Evolutionary conservation across 2,113 vertebrate species (phyloP), one percentile per base, ranked within the genome.

Genomic region (Falcunculus frontatus): DNA sequence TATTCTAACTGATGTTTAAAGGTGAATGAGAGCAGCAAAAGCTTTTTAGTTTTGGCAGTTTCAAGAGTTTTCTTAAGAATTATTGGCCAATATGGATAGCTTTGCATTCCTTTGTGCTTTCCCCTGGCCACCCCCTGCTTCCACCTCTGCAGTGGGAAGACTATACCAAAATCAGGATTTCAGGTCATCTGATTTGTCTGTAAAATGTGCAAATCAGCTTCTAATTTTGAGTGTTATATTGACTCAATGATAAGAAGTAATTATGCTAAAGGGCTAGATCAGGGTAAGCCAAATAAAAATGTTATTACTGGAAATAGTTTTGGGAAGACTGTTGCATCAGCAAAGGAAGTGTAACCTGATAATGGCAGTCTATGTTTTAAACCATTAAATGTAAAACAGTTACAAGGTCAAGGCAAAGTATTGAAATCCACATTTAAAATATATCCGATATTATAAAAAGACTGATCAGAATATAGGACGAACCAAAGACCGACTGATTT

Each of bases 311-410:
- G 87, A 96, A 96, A 68, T 73, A 52, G 16, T 87, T 88, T 77
- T 92, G 88, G 80, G 91, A 96, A 86, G 87, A 78, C 32, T 73
- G 64, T 94, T 95, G 70, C 77, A 96, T 94, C 91, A 95, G 92
- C 88, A 82, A 52, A 90, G 89, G 63, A 62, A 29, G 20, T 74
- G 69, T 91, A 95, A 79, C 70, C 62, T 90, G 74, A 69, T 84
- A 93, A 69, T 69, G 57, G 82, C 30, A 57, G 39, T 49, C 44
- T 76, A 9, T 80, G 78, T 92, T 90, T 59, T 52, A 73, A 90
- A 78, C 83, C 47, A 80, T 85, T 93, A 90, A 88, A 81, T 83
- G 63, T 22, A 94, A 68, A 94, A 77, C 56, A 83, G 90, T 86
- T 91, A 75, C 82, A 94, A 93, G 94, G 94, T 97, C 87, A 93